phyloP scores from a whole-genome alignment of 2,113 vertebrate species.

The Ardeotis arabs region DNA sequence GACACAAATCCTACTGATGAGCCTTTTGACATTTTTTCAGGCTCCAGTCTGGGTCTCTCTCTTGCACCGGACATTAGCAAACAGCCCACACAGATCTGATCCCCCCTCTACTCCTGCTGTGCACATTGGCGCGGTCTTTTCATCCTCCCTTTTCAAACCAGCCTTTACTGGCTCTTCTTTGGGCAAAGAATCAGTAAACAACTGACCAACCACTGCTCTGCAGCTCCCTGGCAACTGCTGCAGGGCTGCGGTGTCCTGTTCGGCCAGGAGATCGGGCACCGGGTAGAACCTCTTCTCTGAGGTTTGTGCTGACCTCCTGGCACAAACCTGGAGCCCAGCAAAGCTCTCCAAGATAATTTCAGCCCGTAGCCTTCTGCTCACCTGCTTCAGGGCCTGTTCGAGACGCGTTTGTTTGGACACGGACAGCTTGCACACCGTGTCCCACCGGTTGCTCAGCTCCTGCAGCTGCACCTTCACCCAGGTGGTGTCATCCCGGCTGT shows the following conservation, averaged over 20 bases:
- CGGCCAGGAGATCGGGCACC: not conserved
- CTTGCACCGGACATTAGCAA: not conserved
- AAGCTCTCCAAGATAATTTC: accelerated
- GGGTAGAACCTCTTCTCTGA: not conserved
- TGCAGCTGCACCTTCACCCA: slow-evolving; percentile 98
- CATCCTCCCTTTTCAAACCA: not conserved
- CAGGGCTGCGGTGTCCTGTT: not conserved
- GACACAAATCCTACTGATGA: not conserved
- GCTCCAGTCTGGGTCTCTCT: not conserved
- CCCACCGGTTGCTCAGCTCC: slow-evolving; percentile 97
- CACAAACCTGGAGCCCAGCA: not conserved
- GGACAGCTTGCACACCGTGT: slow-evolving; percentile 93
- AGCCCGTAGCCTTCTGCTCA: not conserved
- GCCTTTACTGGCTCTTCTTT: not conserved
- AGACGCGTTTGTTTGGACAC: slow-evolving; percentile 95
- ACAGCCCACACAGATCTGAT: not conserved
- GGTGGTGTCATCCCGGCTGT: slow-evolving; percentile 90
- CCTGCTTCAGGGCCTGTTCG: slow-evolving; percentile 94
- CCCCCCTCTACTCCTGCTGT: not conserved
- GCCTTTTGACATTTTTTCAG: not conserved
- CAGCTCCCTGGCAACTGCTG: not conserved
- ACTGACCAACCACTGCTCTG: accelerated
- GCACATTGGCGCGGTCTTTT: accelerated
- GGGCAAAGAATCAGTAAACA: accelerated
- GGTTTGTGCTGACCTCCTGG: accelerated